Evolutionary conservation across 2,113 vertebrate genomes (phyloP).

Genomic region (Tenrec ecaudatus): DNA sequence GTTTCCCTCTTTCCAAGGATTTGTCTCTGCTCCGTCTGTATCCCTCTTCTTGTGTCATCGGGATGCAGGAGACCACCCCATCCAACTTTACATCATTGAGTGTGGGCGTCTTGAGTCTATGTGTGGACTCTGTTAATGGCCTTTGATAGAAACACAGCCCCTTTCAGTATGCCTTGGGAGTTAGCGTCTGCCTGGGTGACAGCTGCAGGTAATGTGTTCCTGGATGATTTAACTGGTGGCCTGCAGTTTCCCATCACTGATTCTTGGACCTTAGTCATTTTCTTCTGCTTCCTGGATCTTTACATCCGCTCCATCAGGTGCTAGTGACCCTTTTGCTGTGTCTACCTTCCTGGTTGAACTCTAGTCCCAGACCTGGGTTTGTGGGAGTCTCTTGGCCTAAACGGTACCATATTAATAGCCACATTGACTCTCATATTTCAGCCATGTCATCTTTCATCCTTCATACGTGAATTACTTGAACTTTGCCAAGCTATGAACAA

Average conservation of each 20-base stretch:
- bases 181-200: not conserved
- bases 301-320: not conserved
- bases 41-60: not conserved
- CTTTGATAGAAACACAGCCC: not conserved
- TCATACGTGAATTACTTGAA: not conserved
- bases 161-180: not conserved
- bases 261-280: not conserved
- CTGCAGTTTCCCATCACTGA: not conserved
- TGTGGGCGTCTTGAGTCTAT: not conserved
- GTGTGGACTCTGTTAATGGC: too few species aligned
- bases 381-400: not conserved
- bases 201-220: not conserved
- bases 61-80: not conserved
- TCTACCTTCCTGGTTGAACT: accelerated
- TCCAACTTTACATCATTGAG: too few species aligned
- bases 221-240: not conserved
- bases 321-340: not conserved
- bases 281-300: not conserved
- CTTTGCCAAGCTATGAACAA: not conserved
- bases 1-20: not conserved
- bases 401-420: not conserved
- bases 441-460: not conserved
- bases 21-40: not conserved
- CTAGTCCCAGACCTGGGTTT: not conserved
- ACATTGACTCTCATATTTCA: not conserved